These are phyloP conservation scores for Catocala fraxini DNA, from an alignment of 2,888 invertebrate species.

Conservation along the genomic window DNA sequence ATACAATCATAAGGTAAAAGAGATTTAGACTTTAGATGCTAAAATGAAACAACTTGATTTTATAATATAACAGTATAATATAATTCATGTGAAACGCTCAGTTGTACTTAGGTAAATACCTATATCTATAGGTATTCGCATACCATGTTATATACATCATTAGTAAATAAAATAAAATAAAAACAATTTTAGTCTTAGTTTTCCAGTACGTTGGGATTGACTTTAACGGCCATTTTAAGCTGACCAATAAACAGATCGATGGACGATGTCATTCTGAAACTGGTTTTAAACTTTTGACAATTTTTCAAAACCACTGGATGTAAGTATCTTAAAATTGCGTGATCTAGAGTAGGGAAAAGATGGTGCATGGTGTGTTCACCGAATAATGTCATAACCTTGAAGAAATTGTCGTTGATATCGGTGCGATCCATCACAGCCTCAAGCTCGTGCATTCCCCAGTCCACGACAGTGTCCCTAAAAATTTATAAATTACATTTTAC, in stretches of 20 bases:
- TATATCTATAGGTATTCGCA: no score
- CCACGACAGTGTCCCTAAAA: slow-evolving; percentile 81
- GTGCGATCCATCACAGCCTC: slow-evolving; percentile 92
- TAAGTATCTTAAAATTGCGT: slow-evolving; percentile 89
- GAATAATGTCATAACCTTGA: slow-evolving; percentile 90
- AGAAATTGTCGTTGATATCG: slow-evolving; percentile 89
- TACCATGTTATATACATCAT: not conserved
- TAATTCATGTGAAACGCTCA: no score
- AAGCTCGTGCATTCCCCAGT: slow-evolving; percentile 93
- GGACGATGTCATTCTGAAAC: slow-evolving; percentile 73
- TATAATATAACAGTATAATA: no score
- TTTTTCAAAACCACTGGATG: slow-evolving; percentile 89
- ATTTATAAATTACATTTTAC: not conserved
- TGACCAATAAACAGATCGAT: slow-evolving; percentile 75
- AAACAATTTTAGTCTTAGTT: not conserved
- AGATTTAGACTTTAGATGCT: no score
- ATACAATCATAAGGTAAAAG: no score
- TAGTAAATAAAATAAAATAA: not conserved
- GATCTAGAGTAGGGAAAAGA: slow-evolving; percentile 93
- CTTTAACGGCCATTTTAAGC: slow-evolving; percentile 66
- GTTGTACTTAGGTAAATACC: no score
- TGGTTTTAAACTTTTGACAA: slow-evolving; percentile 88
- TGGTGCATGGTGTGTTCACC: slow-evolving; percentile 94
- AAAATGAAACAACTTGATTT: no score
- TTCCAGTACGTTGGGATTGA: slow-evolving; percentile 59